phyloP scores from a whole-genome alignment of 2,113 vertebrate species.

The Grammomys surdaster region DNA sequence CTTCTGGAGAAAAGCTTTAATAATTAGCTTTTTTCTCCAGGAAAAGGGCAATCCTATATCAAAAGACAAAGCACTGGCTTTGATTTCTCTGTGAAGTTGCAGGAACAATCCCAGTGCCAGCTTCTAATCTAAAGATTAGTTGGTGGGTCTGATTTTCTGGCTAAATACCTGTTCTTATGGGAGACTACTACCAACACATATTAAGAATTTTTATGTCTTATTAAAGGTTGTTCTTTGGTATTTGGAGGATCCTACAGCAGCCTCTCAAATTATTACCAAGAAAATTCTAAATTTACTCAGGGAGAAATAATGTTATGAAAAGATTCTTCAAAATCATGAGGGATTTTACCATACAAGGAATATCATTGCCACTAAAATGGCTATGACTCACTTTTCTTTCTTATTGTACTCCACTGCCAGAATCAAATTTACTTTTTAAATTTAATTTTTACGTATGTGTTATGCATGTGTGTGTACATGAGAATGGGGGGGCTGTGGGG shows the following conservation, averaged over 20 bases:
- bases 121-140: constrained; percentile 85
- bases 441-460: background rate
- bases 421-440: too few relatives aligned
- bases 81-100: constrained; percentile 82
- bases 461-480: background rate
- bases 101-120: constrained; percentile 78
- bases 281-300: constrained; percentile 81
- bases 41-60: constrained; percentile 86
- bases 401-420: background rate
- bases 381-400: background rate
- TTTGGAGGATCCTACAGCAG: constrained; percentile 81
- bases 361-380: constrained; percentile 21
- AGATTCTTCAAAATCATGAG: constrained; percentile 65
- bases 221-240: constrained; percentile 86
- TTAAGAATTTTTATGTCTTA: constrained; percentile 82
- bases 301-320: constrained; percentile 78
- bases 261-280: constrained; percentile 77
- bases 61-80: constrained; percentile 84
- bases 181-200: constrained; percentile 81
- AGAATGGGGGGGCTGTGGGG: background rate
- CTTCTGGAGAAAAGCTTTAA: constrained; percentile 80
- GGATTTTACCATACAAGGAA: background rate
- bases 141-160: constrained; percentile 84
- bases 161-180: constrained; percentile 84
- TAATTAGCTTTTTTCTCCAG: constrained; percentile 86